Evolutionary conservation across 2,113 vertebrate genomes (phyloP).

Genomic region (Sclerurus mexicanus): DNA sequence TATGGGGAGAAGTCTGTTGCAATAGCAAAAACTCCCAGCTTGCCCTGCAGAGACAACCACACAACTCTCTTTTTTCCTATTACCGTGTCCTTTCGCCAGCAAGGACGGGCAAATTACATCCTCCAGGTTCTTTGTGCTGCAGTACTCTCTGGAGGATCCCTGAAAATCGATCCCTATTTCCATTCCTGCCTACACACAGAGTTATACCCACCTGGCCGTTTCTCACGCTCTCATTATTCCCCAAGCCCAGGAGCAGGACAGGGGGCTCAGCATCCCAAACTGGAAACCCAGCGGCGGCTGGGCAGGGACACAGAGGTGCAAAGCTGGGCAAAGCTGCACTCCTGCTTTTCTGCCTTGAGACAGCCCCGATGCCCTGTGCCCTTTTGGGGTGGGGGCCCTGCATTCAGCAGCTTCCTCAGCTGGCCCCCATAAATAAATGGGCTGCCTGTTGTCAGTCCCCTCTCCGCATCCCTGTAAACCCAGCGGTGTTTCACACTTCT

Average conservation of each 20-base stretch:
- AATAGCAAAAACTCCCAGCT: background rate
- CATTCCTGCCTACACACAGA: background rate
- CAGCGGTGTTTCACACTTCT: background rate
- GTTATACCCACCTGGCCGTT: background rate
- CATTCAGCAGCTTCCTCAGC: background rate
- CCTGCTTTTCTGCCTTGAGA: background rate
- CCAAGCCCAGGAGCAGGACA: background rate
- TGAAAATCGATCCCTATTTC: background rate
- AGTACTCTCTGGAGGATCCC: background rate
- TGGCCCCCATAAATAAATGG: background rate
- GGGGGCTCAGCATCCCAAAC: background rate
- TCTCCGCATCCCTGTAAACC: background rate
- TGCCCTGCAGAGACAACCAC: background rate
- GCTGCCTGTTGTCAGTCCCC: background rate
- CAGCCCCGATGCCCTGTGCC: background rate
- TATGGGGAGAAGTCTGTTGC: background rate
- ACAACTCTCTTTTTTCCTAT: background rate
- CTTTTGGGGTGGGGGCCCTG: background rate
- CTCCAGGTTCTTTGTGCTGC: background rate
- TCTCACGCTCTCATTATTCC: background rate
- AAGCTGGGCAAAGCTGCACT: background rate
- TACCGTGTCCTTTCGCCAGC: background rate
- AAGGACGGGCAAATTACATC: slow-evolving; percentile 31
- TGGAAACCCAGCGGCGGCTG: background rate
- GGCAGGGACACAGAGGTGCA: background rate